Base-by-base conservation (phyloP, 1,140 invertebrate species). In the Lepidurus apus region DNA sequence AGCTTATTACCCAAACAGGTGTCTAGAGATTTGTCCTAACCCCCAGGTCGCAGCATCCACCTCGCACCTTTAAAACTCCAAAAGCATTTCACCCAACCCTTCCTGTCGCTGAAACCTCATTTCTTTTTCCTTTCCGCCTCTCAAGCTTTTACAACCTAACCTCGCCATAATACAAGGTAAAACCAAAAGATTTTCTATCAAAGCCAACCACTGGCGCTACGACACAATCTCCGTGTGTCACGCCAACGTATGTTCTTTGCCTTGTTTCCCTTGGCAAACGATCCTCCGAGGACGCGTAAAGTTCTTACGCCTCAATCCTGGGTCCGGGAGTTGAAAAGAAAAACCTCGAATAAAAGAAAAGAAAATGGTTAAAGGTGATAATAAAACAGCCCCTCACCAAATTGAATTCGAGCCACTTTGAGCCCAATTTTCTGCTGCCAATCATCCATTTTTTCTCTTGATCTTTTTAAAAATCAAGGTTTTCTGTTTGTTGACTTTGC, bases 251-350 rank as follows among this genome's bases (percentile, higher is more conserved):
- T 65, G 53, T 65, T 65, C 53, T 65, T 65, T 65, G 7, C 21
- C 53, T 9, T 65, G 1, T 17, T 34, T 34, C 34, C 34, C 34
- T 34, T 34, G 34, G 34, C 34, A 65, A 65, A 65, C n/a, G 53
- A 65, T 65, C 53, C 53, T 65, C 53, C 53, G 53, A 65, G 53
- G 53, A 65, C 17, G 21, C 17, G 21, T 65, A 65, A 65, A 65
- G 13, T 65, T 65, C 53, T 65, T 65, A 65, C 21, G 53, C 53
- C 53, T 65, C 53, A 65, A 65, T 65, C 53, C 53, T 9, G 21
- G 53, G 21, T n/a, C 21, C 8, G 53, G 53, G 21, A 17, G 53
- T 7, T n/a, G 53, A 21, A n/a, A 65, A 65, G n/a, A 21, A 7
- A 7, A 65, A 17, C 53, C 11, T n/a, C 17, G 21, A 65, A 9